phyloP scores from a whole-genome alignment of 2,113 vertebrate genomes.

The Amblyopsis rosae region DNA sequence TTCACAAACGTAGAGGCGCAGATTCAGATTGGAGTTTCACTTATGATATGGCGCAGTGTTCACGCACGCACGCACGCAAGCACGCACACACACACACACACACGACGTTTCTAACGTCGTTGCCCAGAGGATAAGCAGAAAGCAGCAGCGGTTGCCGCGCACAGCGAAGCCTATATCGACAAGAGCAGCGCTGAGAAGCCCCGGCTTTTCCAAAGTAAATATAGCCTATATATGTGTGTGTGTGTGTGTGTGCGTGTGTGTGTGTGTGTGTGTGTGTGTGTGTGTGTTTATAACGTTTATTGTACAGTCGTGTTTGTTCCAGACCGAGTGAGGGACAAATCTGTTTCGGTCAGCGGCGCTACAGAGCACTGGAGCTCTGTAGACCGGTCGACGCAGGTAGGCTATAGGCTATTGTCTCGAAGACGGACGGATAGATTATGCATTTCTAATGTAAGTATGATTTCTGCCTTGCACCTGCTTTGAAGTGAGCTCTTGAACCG shows the following conservation, averaged over 20 bases:
- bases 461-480: slow-evolving; percentile 54
- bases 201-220: no score
- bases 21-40: slow-evolving; percentile 42
- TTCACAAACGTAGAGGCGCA: slow-evolving; percentile 37
- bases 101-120: slow-evolving; percentile 8
- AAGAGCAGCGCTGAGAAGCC: neutral
- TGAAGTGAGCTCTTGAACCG: slow-evolving; percentile 21
- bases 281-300: neutral
- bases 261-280: slow-evolving; percentile 10
- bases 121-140: slow-evolving; percentile 63
- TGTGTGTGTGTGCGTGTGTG: neutral
- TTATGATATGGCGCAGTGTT: slow-evolving; percentile 27
- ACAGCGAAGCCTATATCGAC: slow-evolving; percentile 41
- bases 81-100: neutral
- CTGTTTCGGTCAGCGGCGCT: neutral
- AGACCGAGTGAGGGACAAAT: no score
- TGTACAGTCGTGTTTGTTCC: no score
- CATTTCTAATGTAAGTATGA: slow-evolving; percentile 15
- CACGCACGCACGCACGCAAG: no score
- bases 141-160: slow-evolving; percentile 68
- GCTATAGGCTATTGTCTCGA: slow-evolving; percentile 12
- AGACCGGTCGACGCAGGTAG: slow-evolving; percentile 14
- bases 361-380: no score
- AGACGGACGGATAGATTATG: slow-evolving; percentile 16
- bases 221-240: slow-evolving; percentile 8